These are phyloP conservation scores for Hippopotamus amphibius DNA, from an alignment of 2,113 vertebrate species.

Conservation along the genomic window DNA sequence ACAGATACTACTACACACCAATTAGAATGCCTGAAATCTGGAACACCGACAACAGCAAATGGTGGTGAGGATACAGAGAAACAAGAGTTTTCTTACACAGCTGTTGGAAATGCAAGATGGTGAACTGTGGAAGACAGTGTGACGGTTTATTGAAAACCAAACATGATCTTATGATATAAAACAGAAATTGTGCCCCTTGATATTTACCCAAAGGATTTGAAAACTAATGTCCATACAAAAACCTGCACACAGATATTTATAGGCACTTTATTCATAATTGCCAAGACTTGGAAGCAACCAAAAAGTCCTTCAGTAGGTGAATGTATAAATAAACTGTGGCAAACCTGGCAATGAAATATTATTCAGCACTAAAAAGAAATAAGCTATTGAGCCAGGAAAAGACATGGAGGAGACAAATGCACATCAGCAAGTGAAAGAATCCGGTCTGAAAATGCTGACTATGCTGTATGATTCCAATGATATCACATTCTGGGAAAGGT, in stretches of 20 bases:
- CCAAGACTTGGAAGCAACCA: background rate
- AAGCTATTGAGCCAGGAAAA: background rate
- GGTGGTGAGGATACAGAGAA: background rate
- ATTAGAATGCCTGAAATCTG: background rate
- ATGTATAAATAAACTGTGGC: background rate
- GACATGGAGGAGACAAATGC: background rate
- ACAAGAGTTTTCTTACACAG: background rate
- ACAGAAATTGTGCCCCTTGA: background rate
- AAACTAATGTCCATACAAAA: background rate
- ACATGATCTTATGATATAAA: background rate
- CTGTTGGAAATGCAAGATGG: background rate
- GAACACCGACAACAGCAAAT: background rate
- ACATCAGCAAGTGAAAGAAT: background rate
- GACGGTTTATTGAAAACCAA: background rate
- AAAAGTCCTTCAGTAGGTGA: background rate
- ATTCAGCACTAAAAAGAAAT: background rate
- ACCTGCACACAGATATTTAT: background rate
- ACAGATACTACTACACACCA: background rate
- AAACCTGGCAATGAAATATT: background rate
- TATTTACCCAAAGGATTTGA: background rate
- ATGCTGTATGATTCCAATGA: background rate
- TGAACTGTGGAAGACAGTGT: background rate
- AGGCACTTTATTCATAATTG: background rate
- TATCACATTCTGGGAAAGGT: background rate
- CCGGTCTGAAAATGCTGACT: background rate